Evolutionary conservation across 2,888 invertebrate species (phyloP).

Genomic region (Allolobophora icterica): DNA sequence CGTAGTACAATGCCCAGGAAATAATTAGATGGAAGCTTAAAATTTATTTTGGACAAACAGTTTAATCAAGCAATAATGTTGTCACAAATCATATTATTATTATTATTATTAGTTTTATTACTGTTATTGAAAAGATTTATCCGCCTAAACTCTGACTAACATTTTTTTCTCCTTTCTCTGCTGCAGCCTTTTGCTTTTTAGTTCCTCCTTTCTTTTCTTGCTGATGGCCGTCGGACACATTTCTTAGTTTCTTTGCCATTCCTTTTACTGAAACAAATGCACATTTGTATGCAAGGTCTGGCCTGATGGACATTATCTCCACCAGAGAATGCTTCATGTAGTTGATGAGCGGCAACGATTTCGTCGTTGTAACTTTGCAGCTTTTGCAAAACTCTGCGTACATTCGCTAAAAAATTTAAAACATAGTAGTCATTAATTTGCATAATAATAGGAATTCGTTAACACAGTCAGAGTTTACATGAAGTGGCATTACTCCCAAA

Average conservation of each 20-base stretch:
- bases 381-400: slow-evolving; percentile 91
- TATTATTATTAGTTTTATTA: background rate
- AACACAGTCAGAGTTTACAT: too few species aligned
- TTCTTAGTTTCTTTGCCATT: slow-evolving; percentile 1
- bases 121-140: too few species aligned
- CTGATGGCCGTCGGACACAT: background rate
- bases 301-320: slow-evolving; percentile 85
- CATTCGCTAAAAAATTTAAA: slow-evolving; percentile 73
- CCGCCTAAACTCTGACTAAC: background rate
- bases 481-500: too few species aligned
- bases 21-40: too few species aligned
- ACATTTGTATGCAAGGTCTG: slow-evolving; percentile 75
- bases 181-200: background rate
- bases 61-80: too few species aligned
- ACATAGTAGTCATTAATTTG: background rate
- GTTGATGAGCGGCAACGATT: slow-evolving; percentile 84
- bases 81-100: too few species aligned
- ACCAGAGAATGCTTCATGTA: slow-evolving; percentile 92
- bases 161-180: background rate
- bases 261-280: background rate
- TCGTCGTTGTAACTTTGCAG: slow-evolving; percentile 88
- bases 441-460: background rate
- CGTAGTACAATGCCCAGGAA: too few species aligned
- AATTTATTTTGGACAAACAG: too few species aligned
- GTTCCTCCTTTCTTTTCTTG: background rate